These are phyloP conservation scores for Axea sp. DNA, from an alignment of 2,888 invertebrate genomes.

Conservation along the genomic window DNA sequence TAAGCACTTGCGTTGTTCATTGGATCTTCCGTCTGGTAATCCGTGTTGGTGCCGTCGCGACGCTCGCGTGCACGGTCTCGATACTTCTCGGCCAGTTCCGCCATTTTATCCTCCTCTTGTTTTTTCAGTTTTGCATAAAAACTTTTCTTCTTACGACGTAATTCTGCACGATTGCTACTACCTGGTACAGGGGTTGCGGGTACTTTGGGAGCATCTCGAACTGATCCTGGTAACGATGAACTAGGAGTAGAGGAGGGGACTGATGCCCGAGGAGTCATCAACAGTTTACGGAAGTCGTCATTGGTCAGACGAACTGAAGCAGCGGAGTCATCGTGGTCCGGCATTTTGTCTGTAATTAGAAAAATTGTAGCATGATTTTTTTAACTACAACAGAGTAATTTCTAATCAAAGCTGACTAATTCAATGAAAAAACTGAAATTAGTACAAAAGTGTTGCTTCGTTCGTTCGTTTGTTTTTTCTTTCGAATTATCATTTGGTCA, in stretches of 20 bases:
- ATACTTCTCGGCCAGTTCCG: constrained; percentile 96
- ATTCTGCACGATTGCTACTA: constrained; percentile 83
- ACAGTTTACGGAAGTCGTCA: constrained; percentile 96
- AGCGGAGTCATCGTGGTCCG: constrained; percentile 75
- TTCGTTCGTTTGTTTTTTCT: too few species aligned
- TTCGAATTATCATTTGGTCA: too few species aligned
- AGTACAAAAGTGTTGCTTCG: too few species aligned
- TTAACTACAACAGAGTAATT: too few species aligned
- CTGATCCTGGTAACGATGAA: constrained; percentile 82
- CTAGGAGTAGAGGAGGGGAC: constrained; percentile 82
- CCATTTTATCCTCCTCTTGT: constrained; percentile 96
- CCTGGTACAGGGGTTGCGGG: constrained; percentile 74
- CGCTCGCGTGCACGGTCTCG: constrained; percentile 94
- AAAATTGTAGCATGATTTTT: too few species aligned
- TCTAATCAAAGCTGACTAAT: too few species aligned
- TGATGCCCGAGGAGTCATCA: constrained; percentile 95
- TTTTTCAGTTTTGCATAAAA: constrained; percentile 96
- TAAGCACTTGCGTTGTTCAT: constrained; percentile 92
- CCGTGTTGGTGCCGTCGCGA: constrained; percentile 90
- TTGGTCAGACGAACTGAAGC: constrained; percentile 92
- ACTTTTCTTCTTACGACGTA: constrained; percentile 95
- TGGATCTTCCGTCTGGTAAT: constrained; percentile 90
- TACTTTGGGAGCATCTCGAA: constrained; percentile 81
- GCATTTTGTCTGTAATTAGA: constrained; percentile 73
- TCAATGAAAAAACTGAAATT: too few species aligned